Evolutionary conservation across 2,113 vertebrate genomes (phyloP).

Genomic region (Labrus mixtus): DNA sequence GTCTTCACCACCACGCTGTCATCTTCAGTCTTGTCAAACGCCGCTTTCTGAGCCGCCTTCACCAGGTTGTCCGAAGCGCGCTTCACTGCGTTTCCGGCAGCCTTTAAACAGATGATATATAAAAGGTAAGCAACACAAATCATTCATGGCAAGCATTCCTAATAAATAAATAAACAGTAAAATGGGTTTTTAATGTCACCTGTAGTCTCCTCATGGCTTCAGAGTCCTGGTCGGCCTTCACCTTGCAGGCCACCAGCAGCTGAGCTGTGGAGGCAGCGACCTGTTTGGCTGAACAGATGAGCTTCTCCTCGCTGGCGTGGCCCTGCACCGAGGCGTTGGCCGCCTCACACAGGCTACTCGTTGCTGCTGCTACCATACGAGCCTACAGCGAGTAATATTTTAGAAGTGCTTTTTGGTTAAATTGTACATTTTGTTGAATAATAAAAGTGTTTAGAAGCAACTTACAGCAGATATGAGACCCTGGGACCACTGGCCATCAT

Average conservation of each 20-base stretch:
- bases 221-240: conserved; percentile 96
- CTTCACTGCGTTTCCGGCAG: conserved; percentile 98
- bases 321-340: conserved; percentile 98
- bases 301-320: conserved; percentile 98
- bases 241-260: conserved; percentile 97
- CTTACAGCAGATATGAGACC: conserved; percentile 97
- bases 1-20: conserved; percentile 97
- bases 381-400: conserved; percentile 80
- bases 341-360: conserved; percentile 96
- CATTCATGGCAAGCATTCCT: not conserved
- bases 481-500: conserved; percentile 99
- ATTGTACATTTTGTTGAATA: not conserved
- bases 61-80: conserved; percentile 98
- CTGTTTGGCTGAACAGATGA: conserved; percentile 98
- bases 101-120: conserved; percentile 77
- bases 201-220: conserved; percentile 98
- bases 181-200: conserved; percentile 77
- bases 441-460: not conserved
- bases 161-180: not conserved
- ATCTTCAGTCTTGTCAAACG: conserved; percentile 94
- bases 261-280: conserved; percentile 98
- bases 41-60: conserved; percentile 96
- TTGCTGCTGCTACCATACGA: conserved; percentile 96
- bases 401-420: not conserved
- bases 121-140: conserved; percentile 18